These are phyloP conservation scores for Synaphobranchus kaupii DNA, from an alignment of 2,797 vertebrate species.

Conservation along the genomic window DNA sequence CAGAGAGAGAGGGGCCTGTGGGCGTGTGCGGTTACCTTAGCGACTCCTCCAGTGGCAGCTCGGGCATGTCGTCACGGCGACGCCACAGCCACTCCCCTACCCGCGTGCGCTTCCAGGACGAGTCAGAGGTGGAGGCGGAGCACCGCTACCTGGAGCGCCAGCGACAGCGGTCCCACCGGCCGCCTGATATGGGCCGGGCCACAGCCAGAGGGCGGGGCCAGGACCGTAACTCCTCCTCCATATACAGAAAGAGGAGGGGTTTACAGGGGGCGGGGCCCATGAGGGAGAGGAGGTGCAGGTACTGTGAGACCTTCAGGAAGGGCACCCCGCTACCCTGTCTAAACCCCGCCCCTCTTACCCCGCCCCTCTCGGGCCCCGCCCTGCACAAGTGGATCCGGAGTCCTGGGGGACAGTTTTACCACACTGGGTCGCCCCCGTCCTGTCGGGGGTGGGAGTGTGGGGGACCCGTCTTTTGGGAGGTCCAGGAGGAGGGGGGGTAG, in stretches of 20 bases:
- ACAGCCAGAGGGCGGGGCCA: slow-evolving; percentile 39
- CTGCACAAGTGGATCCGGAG: slow-evolving; percentile 48
- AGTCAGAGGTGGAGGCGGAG: slow-evolving; percentile 84
- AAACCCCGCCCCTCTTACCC: slow-evolving; percentile 35
- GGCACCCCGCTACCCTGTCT: slow-evolving; percentile 54
- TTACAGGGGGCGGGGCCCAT: slow-evolving; percentile 25
- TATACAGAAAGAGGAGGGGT: slow-evolving; percentile 56
- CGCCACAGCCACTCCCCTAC: slow-evolving; percentile 77
- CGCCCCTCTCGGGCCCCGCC: not conserved
- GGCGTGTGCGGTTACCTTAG: slow-evolving; percentile 60
- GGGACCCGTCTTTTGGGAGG: slow-evolving; percentile 72
- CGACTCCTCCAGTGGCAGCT: slow-evolving; percentile 70
- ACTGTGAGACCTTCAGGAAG: slow-evolving; percentile 77
- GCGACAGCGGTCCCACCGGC: slow-evolving; percentile 67
- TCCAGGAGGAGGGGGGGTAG: slow-evolving; percentile 75
- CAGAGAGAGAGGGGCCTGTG: slow-evolving; percentile 52
- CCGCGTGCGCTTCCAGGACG: slow-evolving; percentile 87
- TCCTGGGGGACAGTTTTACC: slow-evolving; percentile 58
- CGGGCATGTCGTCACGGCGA: slow-evolving; percentile 60
- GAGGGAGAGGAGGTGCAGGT: slow-evolving; percentile 75
- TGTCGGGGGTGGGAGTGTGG: slow-evolving; percentile 59
- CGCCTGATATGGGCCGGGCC: no score
- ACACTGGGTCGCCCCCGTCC: slow-evolving; percentile 68
- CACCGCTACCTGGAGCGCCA: slow-evolving; percentile 82
- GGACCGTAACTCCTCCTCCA: slow-evolving; percentile 44